Conservation (phyloP, 2,797 vertebrate genomes). For the Falco rusticolus region DNA sequence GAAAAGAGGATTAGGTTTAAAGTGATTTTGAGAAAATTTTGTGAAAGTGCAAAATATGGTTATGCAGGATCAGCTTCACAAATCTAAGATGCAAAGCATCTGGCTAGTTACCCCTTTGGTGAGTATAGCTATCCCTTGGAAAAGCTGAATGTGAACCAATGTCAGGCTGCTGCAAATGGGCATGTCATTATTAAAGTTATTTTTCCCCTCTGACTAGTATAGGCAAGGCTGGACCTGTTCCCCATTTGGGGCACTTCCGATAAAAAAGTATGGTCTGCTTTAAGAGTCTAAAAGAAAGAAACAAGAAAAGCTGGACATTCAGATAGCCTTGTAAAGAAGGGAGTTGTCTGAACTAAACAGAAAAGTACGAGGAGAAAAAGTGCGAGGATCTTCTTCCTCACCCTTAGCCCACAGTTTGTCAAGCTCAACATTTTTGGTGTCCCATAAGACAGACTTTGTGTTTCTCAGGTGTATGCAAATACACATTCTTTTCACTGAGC, state of each 20-base stretch:
- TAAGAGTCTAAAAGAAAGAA: neutral
- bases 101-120: neutral
- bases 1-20: neutral
- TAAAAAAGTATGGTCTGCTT: neutral
- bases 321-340: neutral
- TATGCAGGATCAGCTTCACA: neutral
- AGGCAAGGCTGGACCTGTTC: neutral
- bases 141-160: neutral
- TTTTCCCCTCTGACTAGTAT: neutral
- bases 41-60: neutral
- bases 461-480: neutral
- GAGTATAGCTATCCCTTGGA: neutral
- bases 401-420: neutral
- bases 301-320: neutral
- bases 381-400: neutral
- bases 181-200: neutral
- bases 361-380: neutral
- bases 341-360: neutral
- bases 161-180: neutral
- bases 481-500: neutral
- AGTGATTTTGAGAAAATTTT: neutral
- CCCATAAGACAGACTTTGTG: neutral
- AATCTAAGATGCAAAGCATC: neutral
- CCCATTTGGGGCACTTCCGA: neutral
- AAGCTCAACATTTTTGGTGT: neutral